Percentiles rank a stretch among this genome's conserved stretches.
phyloP scores from a whole-genome alignment of 37 sponge, comb jelly and placozoan genomes.

The Aphrocallistes beatrix region DNA sequence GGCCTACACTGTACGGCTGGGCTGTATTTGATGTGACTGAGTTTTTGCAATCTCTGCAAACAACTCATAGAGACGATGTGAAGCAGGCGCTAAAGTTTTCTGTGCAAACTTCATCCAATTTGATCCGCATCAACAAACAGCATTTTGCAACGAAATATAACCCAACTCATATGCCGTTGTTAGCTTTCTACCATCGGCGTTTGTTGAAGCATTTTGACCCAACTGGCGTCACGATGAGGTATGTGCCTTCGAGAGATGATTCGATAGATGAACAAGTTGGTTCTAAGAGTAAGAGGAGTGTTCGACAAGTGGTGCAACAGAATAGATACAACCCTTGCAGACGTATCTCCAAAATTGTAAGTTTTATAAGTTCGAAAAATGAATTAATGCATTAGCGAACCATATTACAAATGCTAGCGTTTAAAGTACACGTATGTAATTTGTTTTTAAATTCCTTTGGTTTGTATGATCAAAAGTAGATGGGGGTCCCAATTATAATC shows the following conservation, averaged over 20 bases:
- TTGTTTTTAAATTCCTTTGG: no score
- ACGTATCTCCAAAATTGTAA: neutral
- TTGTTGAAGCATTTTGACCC: neutral
- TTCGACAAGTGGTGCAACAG: neutral
- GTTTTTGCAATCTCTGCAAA: neutral
- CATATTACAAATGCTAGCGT: no score
- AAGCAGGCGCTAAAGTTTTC: neutral
- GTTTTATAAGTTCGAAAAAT: neutral
- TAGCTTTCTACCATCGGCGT: neutral
- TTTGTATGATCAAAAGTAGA: no score
- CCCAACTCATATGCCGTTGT: neutral
- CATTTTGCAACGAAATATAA: neutral
- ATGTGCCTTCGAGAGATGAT: neutral
- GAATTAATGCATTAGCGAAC: no score
- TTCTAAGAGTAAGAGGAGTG: neutral
- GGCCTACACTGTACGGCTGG: neutral
- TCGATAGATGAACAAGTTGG: neutral
- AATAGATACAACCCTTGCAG: neutral
- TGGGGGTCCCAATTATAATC: no score
- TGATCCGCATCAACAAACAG: neutral
- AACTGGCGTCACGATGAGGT: neutral
- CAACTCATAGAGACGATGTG: neutral
- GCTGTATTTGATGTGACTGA: neutral
- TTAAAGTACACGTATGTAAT: no score
- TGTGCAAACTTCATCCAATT: neutral